A percentile compares a stretch with the other conserved stretches of the same genome.
Conservation (phyloP, 2,113 vertebrate genomes). For the Nerophis ophidion region DNA sequence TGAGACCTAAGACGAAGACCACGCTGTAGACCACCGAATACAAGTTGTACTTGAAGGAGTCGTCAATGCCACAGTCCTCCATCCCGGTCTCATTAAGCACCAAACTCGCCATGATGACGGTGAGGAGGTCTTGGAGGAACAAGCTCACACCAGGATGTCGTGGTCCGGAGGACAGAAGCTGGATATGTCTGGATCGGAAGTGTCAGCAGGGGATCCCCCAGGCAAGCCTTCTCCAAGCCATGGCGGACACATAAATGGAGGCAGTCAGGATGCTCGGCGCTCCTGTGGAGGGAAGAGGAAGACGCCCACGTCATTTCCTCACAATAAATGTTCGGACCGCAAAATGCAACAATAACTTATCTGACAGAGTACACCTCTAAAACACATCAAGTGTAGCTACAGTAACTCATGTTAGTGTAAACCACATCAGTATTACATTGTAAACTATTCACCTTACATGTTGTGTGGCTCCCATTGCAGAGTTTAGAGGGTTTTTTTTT, state of each 20-base stretch:
- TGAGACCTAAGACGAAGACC: conserved; percentile 88
- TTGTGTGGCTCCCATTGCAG: too few species aligned
- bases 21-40: conserved; percentile 93
- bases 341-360: conserved; percentile 19
- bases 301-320: conserved; percentile 45
- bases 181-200: conserved; percentile 19
- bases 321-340: conserved; percentile 23
- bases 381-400: background rate
- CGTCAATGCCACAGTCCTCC: conserved; percentile 86
- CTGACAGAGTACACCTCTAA: background rate
- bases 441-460: too few species aligned
- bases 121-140: background rate
- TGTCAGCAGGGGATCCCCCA: conserved; percentile 48
- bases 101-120: conserved; percentile 67
- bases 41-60: conserved; percentile 97
- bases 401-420: too few species aligned
- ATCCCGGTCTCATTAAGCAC: conserved; percentile 77
- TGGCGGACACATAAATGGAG: conserved; percentile 22
- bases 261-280: conserved; percentile 41
- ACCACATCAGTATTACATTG: too few species aligned
- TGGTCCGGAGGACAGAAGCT: conserved; percentile 8
- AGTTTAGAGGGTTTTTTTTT: too few species aligned
- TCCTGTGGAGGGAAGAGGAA: conserved; percentile 51
- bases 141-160: conserved; percentile 5
- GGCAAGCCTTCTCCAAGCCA: conserved; percentile 42